Percentiles rank a stretch among this genome's conserved stretches.
phyloP scores from a whole-genome alignment of 2,888 invertebrate species.

The Hemaris fuciformis region DNA sequence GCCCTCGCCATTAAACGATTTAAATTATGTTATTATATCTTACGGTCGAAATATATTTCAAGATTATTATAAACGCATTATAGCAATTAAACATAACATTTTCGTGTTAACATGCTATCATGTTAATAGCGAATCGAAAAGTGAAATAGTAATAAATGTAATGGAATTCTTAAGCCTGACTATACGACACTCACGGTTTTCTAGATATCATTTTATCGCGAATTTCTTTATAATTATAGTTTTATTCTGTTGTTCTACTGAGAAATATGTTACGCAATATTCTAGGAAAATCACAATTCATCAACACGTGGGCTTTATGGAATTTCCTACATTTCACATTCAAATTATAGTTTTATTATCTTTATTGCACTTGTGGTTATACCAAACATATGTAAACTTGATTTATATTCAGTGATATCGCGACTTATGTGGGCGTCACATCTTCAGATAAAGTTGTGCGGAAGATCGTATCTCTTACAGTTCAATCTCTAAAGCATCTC shows the following conservation, averaged over 20 bases:
- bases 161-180: neutral
- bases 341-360: constrained; percentile 4
- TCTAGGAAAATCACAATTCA: neutral
- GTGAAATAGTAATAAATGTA: neutral
- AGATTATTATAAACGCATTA: constrained; percentile 1
- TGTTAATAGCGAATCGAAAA: neutral
- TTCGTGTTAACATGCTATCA: neutral
- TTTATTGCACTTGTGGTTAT: constrained; percentile 26
- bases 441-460: constrained; percentile 9
- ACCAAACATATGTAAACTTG: constrained; percentile 38
- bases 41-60: neutral
- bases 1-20: constrained; percentile 33
- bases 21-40: constrained; percentile 18
- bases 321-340: neutral
- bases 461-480: constrained; percentile 38
- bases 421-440: constrained; percentile 29
- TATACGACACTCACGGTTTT: neutral
- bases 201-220: neutral
- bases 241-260: neutral
- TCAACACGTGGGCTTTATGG: neutral
- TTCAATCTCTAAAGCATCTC: constrained; percentile 50
- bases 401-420: constrained; percentile 40
- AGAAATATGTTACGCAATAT: neutral
- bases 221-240: neutral
- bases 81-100: neutral